A percentile compares a stretch with the other conserved stretches of the same genome.
Evolutionary conservation across 2,113 vertebrate genomes (phyloP).

Genomic region (Apaloderma vittatum): DNA sequence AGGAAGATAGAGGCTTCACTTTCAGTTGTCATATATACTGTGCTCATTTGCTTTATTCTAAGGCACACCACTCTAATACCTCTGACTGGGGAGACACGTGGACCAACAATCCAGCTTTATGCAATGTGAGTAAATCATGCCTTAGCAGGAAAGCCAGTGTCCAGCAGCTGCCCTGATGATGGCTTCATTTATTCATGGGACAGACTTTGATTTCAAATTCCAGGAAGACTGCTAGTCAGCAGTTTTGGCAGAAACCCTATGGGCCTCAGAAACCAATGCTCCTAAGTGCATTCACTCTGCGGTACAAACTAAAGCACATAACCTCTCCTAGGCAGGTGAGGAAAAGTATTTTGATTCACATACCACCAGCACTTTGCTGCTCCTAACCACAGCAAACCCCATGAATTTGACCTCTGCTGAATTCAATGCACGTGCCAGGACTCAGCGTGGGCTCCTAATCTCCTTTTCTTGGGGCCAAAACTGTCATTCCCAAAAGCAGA

Average conservation of each 20-base stretch:
- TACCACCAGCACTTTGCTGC: background rate
- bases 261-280: background rate
- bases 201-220: background rate
- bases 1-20: background rate
- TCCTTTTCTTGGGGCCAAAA: background rate
- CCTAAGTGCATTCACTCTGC: rapidly evolving
- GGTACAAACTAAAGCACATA: background rate
- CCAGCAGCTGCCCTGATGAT: background rate
- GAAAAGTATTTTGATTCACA: background rate
- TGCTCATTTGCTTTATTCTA: background rate
- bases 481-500: background rate
- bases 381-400: background rate
- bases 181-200: background rate
- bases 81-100: rapidly evolving
- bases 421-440: rapidly evolving
- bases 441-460: background rate
- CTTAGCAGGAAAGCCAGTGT: background rate
- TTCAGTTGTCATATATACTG: background rate
- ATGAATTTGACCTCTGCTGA: background rate
- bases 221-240: background rate
- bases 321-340: rapidly evolving
- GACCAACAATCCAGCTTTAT: background rate
- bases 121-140: background rate
- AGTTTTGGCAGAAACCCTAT: background rate
- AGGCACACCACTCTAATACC: too few relatives aligned